Base-by-base conservation (phyloP, 2,113 vertebrate genomes). In the Triplophysa dalaica region DNA sequence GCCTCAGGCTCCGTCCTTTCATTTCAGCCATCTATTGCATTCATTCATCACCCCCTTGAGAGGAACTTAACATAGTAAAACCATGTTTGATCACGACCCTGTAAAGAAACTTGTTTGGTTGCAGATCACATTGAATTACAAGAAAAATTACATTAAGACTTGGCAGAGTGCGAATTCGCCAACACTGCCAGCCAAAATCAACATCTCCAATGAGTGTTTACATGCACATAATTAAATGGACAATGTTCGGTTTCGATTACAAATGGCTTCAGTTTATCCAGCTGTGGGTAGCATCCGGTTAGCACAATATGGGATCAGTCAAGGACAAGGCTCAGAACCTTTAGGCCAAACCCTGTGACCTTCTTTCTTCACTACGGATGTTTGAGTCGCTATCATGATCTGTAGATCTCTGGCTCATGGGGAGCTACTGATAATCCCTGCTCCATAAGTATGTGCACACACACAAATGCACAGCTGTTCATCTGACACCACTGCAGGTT, bases 401-500 rank as follows among this genome's bases (percentile, higher is more conserved):
- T 62, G 72, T 21, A 45, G 33, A 62, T 75, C 16, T 62, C 72
- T 62, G 56, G 38, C 56, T 75, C 72, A 75, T 19, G 4, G 38
- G 56, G 72, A 43, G 72, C 33, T 56, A 48, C 19, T 62, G 14
- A 62, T 75, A 62, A 75, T 74, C 72, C 43, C 33, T 54, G 48
- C 2, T 16, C 48, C 48, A 50, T 50, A 16, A 13, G 13, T 4
- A 16, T 16, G 9, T 50, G 41, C 41, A 45, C 56, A 29, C 50
- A 67, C 29, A 56, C 48, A 43, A 11, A 60, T 7, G 58, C 54
- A 74, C 69, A 73, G 78, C 61, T 80, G 78, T 80, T 73, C 12
- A 4, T n/a, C 50, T 56, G n/a, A 62, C 69, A 80, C 45, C 61
- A 26, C 61, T 70, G 77, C 43, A 79, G 58, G 67, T 54, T 19